Percentiles rank a stretch among this genome's conserved stretches.
Conservation (phyloP, 2,797 vertebrate species). For the Sebastes flavidus region DNA sequence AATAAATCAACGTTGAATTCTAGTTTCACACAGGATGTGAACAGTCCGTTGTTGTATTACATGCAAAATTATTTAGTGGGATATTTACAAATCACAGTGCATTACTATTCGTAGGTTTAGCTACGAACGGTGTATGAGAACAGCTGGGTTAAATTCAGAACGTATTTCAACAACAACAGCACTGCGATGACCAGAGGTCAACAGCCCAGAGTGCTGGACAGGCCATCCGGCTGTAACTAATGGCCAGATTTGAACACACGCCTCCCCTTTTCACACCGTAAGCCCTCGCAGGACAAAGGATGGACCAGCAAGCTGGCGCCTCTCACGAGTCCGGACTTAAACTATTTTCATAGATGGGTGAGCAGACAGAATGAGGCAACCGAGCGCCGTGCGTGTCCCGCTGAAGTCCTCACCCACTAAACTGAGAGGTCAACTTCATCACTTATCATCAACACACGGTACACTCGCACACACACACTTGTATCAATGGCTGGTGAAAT, state of each 20-base stretch:
- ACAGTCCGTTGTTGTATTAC: neutral
- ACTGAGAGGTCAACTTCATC: conserved; percentile 46
- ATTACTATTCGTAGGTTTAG: neutral
- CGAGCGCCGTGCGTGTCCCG: conserved; percentile 58
- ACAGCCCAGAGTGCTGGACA: conserved; percentile 33
- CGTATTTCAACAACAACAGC: conserved; percentile 19
- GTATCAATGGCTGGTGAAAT: neutral
- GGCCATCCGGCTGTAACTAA: conserved; percentile 71
- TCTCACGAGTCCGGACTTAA: conserved; percentile 78
- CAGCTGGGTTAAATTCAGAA: neutral
- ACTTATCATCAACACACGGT: neutral
- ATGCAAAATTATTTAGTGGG: neutral
- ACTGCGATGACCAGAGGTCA: conserved; percentile 38
- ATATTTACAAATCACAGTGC: neutral
- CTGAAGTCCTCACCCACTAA: conserved; percentile 35
- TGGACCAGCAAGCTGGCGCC: conserved; percentile 63
- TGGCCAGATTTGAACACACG: conserved; percentile 66
- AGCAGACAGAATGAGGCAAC: conserved; percentile 86
- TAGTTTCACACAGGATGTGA: neutral
- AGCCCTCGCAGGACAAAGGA: conserved; percentile 75
- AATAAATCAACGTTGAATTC: neutral
- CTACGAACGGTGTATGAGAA: neutral
- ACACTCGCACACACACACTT: neutral
- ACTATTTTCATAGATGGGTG: conserved; percentile 84
- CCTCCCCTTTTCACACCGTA: conserved; percentile 77